These are phyloP conservation scores for Arnoldichthys spilopterus DNA, from an alignment of 2,797 vertebrate genomes.

Conservation along the genomic window DNA sequence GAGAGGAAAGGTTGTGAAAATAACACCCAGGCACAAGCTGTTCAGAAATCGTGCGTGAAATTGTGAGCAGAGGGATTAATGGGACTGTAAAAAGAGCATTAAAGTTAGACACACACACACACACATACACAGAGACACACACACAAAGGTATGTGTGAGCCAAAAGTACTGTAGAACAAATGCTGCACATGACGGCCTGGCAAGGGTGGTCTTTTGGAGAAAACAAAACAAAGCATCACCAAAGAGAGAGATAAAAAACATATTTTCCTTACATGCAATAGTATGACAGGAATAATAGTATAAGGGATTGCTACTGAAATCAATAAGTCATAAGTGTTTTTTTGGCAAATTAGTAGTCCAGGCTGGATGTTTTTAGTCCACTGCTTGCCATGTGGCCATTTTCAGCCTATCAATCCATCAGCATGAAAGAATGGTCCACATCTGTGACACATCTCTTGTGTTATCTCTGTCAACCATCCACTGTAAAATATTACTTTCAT, in stretches of 20 bases:
- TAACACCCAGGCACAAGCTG: slow-evolving; percentile 74
- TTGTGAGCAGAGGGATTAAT: slow-evolving; percentile 81
- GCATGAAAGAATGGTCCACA: slow-evolving; percentile 19
- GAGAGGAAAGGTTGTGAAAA: slow-evolving; percentile 79
- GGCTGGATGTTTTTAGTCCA: not conserved
- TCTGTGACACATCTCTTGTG: slow-evolving; percentile 20
- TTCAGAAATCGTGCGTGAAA: slow-evolving; percentile 75
- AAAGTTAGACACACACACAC: slow-evolving; percentile 47
- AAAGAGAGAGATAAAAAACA: not conserved
- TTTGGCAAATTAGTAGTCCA: not conserved
- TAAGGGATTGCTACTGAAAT: not conserved
- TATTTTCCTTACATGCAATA: not conserved
- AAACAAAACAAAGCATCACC: not conserved
- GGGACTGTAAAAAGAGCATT: slow-evolving; percentile 76
- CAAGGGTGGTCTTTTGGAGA: not conserved
- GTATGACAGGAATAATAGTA: not conserved
- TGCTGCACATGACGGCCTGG: not conserved
- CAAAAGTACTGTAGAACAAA: slow-evolving; percentile 37
- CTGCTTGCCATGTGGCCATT: slow-evolving; percentile 79
- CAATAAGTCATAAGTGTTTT: not conserved
- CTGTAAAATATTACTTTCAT: slow-evolving; percentile 2
- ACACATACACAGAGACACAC: slow-evolving; percentile 28
- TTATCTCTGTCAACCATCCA: slow-evolving; percentile 4
- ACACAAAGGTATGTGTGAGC: slow-evolving; percentile 55
- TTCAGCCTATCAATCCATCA: slow-evolving; percentile 67